These are phyloP conservation scores for Limnephilus marmoratus DNA, from an alignment of 2,888 invertebrate genomes.

Conservation along the genomic window DNA sequence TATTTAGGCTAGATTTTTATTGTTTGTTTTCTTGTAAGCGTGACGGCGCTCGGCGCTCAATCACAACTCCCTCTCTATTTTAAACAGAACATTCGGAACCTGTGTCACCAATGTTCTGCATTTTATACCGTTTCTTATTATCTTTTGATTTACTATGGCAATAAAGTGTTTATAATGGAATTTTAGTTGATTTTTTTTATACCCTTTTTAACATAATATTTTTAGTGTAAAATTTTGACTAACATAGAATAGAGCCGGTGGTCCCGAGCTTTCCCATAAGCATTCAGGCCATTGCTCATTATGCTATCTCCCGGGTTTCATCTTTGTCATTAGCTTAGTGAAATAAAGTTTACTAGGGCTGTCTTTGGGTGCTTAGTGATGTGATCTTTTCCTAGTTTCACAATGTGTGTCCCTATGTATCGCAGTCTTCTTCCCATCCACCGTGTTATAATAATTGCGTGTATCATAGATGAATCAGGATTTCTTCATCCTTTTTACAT, in stretches of 20 bases:
- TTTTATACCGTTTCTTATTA: constrained; percentile 22
- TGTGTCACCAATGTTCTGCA: neutral
- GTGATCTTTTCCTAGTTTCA: no score
- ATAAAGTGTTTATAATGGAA: constrained; percentile 40
- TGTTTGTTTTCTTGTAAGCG: neutral
- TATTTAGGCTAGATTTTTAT: neutral
- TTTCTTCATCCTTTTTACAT: neutral
- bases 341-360: no score
- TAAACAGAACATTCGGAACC: neutral
- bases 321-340: neutral
- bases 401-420: neutral
- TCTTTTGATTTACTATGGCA: constrained; percentile 31
- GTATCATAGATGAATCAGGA: neutral
- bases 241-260: neutral
- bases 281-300: neutral
- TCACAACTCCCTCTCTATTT: neutral
- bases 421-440: neutral
- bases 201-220: constrained; percentile 12
- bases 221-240: neutral
- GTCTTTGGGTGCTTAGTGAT: no score
- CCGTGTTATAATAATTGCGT: neutral
- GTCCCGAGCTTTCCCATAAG: neutral
- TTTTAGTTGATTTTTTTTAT: constrained; percentile 34
- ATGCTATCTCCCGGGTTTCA: neutral
- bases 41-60: neutral